A percentile compares a stretch with the other conserved stretches of the same genome.
Evolutionary conservation across 2,797 vertebrate species (phyloP).

Genomic region (Melanogrammus aeglefinus): DNA sequence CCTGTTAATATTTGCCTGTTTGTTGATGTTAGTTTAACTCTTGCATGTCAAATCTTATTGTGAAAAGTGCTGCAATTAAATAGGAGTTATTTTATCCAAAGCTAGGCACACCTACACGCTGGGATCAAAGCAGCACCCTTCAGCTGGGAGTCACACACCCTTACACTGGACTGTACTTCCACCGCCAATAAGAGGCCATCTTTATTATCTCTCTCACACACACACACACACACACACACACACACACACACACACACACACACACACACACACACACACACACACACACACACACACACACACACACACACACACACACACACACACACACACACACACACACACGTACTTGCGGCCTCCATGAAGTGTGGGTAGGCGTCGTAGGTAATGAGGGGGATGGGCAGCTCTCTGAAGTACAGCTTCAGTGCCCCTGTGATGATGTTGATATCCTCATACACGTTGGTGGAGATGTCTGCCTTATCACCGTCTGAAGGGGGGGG

Average conservation of each 20-base stretch:
- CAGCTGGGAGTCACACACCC: background rate
- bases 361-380: constrained; percentile 98
- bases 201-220: background rate
- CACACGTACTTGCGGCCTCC: constrained; percentile 89
- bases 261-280: background rate
- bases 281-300: constrained; percentile 51
- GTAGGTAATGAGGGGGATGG: constrained; percentile 96
- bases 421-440: constrained; percentile 98
- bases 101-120: no score
- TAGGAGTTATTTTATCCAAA: no score
- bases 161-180: background rate
- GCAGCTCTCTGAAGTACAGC: constrained; percentile 98
- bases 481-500: constrained; percentile 83
- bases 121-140: no score
- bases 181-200: no score
- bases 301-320: background rate
- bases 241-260: constrained; percentile 51
- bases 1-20: no score
- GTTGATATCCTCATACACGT: constrained; percentile 97
- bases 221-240: background rate
- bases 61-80: no score
- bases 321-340: background rate
- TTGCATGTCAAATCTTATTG: no score
- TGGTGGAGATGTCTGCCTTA: constrained; percentile 95
- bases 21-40: no score